Percentiles rank a stretch among this genome's conserved stretches.
Evolutionary conservation across 1,140 invertebrate genomes (phyloP).

Genomic region (Cryptotermes secundus): DNA sequence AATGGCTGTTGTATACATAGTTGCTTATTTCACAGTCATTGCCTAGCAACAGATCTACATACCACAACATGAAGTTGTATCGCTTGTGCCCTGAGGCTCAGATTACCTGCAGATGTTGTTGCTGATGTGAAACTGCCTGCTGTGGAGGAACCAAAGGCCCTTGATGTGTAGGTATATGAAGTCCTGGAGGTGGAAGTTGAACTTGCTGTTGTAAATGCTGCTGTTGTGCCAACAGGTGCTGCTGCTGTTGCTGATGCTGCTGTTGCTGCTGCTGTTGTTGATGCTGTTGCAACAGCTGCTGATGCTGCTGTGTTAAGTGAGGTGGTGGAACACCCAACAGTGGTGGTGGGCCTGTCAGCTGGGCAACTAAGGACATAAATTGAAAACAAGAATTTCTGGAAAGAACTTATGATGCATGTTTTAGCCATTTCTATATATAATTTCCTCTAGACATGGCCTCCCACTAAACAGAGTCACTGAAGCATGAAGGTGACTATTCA

Average conservation of each 20-base stretch:
- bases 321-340: constrained; percentile 33
- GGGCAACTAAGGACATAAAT: constrained; percentile 22
- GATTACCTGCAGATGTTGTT: constrained; percentile 31
- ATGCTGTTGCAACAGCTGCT: neutral
- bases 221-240: constrained; percentile 23
- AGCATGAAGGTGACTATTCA: too few relatives aligned
- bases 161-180: constrained; percentile 33
- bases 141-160: constrained; percentile 31
- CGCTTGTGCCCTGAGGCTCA: neutral
- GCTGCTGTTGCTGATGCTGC: constrained; percentile 13
- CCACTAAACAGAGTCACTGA: too few relatives aligned
- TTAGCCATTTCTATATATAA: too few relatives aligned
- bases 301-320: constrained; percentile 22
- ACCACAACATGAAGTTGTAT: too few relatives aligned
- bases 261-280: constrained; percentile 26
- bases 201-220: constrained; percentile 29
- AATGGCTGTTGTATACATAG: too few relatives aligned
- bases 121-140: constrained; percentile 24
- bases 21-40: too few relatives aligned
- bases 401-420: too few relatives aligned
- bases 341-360: constrained; percentile 31
- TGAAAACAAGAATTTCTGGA: neutral
- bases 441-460: too few relatives aligned
- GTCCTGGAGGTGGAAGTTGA: constrained; percentile 32
- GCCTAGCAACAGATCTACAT: too few relatives aligned